phyloP scores from a whole-genome alignment of 2,113 vertebrate genomes.

The Corapipo altera region DNA sequence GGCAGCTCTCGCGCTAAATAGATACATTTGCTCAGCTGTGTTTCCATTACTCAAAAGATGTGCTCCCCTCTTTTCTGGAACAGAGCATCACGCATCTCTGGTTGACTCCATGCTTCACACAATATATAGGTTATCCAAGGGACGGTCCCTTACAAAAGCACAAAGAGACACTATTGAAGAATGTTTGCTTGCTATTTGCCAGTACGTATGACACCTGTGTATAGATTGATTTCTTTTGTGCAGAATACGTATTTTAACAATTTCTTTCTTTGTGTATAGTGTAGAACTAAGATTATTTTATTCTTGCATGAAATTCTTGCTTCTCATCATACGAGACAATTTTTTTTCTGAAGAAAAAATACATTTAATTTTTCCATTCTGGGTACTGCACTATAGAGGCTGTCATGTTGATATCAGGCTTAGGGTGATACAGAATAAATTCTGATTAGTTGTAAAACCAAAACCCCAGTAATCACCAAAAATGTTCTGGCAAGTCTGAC shows the following conservation, averaged over 20 bases:
- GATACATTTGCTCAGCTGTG: constrained; percentile 93
- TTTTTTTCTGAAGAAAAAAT: neutral
- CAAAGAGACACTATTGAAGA: constrained; percentile 97
- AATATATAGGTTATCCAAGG: constrained; percentile 95
- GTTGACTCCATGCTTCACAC: constrained; percentile 95
- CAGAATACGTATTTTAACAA: neutral
- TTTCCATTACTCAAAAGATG: constrained; percentile 93
- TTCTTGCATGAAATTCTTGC: neutral
- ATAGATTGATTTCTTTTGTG: neutral
- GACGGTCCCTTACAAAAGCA: constrained; percentile 95
- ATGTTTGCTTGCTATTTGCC: constrained; percentile 93
- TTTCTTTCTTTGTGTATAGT: neutral
- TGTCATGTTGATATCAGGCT: neutral
- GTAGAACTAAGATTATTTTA: neutral
- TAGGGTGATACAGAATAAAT: neutral
- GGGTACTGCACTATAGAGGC: neutral
- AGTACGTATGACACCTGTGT: constrained; percentile 73
- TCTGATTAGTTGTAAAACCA: neutral
- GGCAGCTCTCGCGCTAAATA: constrained; percentile 91
- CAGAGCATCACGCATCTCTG: constrained; percentile 89
- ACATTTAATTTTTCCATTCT: neutral
- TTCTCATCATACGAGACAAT: neutral
- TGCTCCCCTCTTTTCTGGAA: constrained; percentile 91
- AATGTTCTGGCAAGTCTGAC: neutral
- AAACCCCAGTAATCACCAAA: neutral